These are phyloP conservation scores for Abramis brama DNA, from an alignment of 2,113 vertebrate genomes.

Conservation along the genomic window DNA sequence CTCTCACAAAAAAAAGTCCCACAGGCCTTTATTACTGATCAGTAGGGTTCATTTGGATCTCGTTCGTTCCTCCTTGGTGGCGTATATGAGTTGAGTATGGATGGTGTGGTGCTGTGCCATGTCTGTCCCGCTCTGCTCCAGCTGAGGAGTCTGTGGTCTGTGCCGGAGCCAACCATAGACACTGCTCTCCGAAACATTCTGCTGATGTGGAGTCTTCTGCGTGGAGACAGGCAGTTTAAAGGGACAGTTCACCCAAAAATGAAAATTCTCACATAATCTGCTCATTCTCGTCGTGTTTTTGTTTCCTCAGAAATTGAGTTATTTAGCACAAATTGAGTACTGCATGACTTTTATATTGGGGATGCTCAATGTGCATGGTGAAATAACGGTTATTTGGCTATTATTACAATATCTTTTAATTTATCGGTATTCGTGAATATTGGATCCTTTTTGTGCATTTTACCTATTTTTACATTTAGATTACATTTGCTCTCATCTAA, in stretches of 20 bases:
- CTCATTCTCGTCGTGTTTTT: not conserved
- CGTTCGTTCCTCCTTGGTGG: not conserved
- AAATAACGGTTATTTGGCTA: no score
- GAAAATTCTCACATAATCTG: not conserved
- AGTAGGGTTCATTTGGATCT: not conserved
- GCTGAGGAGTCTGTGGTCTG: slow-evolving; percentile 29
- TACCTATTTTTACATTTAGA: no score
- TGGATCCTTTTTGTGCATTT: no score
- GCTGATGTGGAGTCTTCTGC: slow-evolving; percentile 22
- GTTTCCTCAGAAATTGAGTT: not conserved
- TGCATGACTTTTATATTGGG: not conserved
- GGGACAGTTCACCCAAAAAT: not conserved
- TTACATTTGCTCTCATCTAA: no score
- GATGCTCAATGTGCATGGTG: not conserved
- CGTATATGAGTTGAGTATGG: not conserved
- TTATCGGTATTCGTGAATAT: no score
- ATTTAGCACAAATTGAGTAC: not conserved
- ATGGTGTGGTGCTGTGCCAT: not conserved
- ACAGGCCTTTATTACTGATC: slow-evolving; percentile 46
- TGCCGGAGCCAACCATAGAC: not conserved
- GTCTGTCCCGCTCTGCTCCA: not conserved
- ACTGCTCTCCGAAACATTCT: not conserved
- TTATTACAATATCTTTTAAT: no score
- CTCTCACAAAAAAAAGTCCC: slow-evolving; percentile 38
- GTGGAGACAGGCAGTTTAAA: not conserved